Base-by-base conservation (phyloP, 2,797 vertebrate genomes). In the Xiphophorus birchmanni region DNA sequence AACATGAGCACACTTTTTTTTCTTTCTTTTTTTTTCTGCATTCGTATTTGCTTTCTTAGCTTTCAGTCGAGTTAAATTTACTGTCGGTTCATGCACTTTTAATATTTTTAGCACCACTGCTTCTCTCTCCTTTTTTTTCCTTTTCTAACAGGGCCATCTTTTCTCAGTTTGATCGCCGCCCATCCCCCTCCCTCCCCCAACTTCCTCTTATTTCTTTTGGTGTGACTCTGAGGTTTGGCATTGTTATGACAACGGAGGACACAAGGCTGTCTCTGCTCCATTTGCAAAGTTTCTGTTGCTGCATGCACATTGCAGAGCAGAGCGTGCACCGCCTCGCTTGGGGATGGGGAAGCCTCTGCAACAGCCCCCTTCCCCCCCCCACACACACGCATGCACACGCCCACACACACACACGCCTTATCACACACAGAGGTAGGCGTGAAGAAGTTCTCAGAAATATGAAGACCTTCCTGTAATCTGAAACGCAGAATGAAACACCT, bases 171-270 rank as follows among this genome's bases (percentile, higher is more conserved):
- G 89, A 87, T 10, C 29, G n/a, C 80, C 67, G 23, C 92, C 92
- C 93, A 84, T 88, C 94, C 94, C 92, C 93, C 92, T 48, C 91
- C 92, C 93, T 84, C 87, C 94, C 94, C 93, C 93, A 92, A 96
- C 95, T 96, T 96, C 95, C 95, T 95, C 91, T 92, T 93, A 83
- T 91, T 88, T 85, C 80, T 83, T 85, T 92, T 88, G 87, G 87
- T 91, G 90, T 92, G 93, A 92, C 92, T 95, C 91, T 95, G 95
- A 95, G 95, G 94, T 96, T 95, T 72, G 94, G 78, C 74, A 95
- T 96, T 95, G 93, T 91, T 92, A 85, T 94, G 94, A 94, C 91
- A 94, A 95, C 94, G 32, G 84, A 91, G 92, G 91, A 91, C 92
- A 92, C 88, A 89, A 48, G 84, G 76, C 88, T 79, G 44, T 79